Evolutionary conservation across 35 echinoderm and acorn worm genomes (phyloP), one percentile per base, ranked within the genome.

Genomic region (Anneissia japonica): DNA sequence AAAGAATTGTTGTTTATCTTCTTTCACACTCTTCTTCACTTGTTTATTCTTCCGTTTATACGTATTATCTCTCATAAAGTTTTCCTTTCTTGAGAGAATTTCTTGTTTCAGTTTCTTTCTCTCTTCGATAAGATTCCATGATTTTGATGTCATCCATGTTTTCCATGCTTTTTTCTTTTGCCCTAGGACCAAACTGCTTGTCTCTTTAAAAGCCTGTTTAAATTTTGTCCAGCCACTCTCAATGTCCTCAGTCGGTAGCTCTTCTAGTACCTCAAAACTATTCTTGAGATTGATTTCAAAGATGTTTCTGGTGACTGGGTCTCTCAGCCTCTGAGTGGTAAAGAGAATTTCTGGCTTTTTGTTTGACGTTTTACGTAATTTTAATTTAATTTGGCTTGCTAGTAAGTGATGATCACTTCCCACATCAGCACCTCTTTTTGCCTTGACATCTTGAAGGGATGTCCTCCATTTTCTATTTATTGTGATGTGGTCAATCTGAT

Each of bases 401-500:
- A 89, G 21, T 12, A 89, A 80, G 28, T 89, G 36, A 39, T 89
- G 80, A 34, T 89, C 87, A 41, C 79, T 82, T 33, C 6, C 34
- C 4, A 72, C 45, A 76, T 83, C 79, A 30, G 79, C 87, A 40
- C 80, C 87, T 31, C 79, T 13, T 30, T 83, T 34, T 30, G 35
- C 79, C 45, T 80, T 34, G 9, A 51, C 46, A 83, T 83, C 87
- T 51, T 83, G 38, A n/a, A 89, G 16, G 35, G 79, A 82, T 40
- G 32, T 43, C 30, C 87, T 82, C 46, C 79, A 82, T 35, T 30
- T 89, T 19, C 79, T 26, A 46, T 83, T 89, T 17, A 83, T 83
- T 29, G 75, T n/a, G 45, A 89, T 82, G 79, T 89, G 79, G 37
- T 83, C 87, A 39, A 89, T 83, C 43, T 89, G 87, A 32, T 89